phyloP scores from a whole-genome alignment of 2,113 vertebrate genomes.

The Cavia aperea region DNA sequence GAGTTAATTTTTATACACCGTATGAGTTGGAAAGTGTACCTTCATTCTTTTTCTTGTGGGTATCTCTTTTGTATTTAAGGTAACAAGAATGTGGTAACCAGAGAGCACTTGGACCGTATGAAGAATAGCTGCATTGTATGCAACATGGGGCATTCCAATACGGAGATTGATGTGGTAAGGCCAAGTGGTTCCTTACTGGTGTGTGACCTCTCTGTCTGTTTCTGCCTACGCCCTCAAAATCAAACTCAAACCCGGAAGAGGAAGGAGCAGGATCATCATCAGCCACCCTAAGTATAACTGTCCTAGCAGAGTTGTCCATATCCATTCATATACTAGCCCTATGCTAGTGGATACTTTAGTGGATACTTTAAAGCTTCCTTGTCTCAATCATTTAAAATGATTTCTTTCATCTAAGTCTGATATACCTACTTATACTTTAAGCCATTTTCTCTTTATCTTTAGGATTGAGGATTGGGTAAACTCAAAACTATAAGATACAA shows the following conservation, averaged over 20 bases:
- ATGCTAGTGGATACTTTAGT: background rate
- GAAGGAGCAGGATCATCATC: background rate
- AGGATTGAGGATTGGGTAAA: background rate
- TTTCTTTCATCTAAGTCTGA: constrained; percentile 5
- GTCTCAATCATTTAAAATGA: background rate
- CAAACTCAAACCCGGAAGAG: background rate
- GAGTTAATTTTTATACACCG: background rate
- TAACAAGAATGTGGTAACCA: constrained; percentile 97
- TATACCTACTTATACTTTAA: background rate
- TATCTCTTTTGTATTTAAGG: constrained; percentile 76
- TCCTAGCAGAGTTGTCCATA: background rate
- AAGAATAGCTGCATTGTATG: constrained; percentile 98
- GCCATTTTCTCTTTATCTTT: background rate
- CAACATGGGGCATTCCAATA: constrained; percentile 99
- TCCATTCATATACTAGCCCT: background rate
- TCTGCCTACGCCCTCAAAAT: background rate
- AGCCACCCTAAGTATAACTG: background rate
- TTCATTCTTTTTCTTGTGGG: constrained; percentile 6
- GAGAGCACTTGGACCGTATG: constrained; percentile 96
- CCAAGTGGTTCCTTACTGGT: background rate
- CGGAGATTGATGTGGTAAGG: constrained; percentile 97
- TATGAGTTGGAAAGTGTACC: background rate
- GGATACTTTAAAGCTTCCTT: background rate
- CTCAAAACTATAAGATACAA: background rate
- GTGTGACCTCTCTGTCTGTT: background rate